Percentiles rank a stretch among this genome's conserved stretches.
Conservation (phyloP, 1,140 invertebrate genomes). For the Centruroides sculpturatus region DNA sequence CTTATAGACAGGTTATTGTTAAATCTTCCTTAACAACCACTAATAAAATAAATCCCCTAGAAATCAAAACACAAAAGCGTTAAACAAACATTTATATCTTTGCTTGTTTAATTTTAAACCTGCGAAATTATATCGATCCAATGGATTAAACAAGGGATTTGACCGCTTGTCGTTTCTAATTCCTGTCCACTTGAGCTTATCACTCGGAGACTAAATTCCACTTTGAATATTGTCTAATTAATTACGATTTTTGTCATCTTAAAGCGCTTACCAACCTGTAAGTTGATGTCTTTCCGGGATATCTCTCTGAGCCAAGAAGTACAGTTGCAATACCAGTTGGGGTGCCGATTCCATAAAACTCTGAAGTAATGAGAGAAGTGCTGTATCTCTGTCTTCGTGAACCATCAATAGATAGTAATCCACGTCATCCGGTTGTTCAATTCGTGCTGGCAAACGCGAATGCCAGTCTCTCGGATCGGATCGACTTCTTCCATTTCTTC, state of each 20-base stretch:
- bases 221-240: neutral
- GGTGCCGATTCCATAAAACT: conserved; percentile 19
- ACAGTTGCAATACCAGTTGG: conserved; percentile 18
- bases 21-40: too few species aligned
- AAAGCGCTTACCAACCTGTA: too few species aligned
- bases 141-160: too few species aligned
- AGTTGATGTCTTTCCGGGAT: neutral
- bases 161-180: too few species aligned
- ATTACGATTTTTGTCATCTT: too few species aligned
- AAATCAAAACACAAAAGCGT: too few species aligned
- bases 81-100: too few species aligned
- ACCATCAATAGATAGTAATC: conserved; percentile 17
- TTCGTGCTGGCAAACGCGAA: neutral
- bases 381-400: conserved; percentile 20
- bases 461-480: neutral
- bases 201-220: neutral
- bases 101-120: too few species aligned
- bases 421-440: neutral
- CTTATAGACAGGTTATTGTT: too few species aligned
- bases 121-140: too few species aligned
- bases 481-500: neutral
- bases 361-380: conserved; percentile 19
- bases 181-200: too few species aligned
- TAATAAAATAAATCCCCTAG: too few species aligned
- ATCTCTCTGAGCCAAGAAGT: conserved; percentile 13